Base-by-base conservation (phyloP, 2,797 vertebrate genomes). In the Microctenopoma lineatum region DNA sequence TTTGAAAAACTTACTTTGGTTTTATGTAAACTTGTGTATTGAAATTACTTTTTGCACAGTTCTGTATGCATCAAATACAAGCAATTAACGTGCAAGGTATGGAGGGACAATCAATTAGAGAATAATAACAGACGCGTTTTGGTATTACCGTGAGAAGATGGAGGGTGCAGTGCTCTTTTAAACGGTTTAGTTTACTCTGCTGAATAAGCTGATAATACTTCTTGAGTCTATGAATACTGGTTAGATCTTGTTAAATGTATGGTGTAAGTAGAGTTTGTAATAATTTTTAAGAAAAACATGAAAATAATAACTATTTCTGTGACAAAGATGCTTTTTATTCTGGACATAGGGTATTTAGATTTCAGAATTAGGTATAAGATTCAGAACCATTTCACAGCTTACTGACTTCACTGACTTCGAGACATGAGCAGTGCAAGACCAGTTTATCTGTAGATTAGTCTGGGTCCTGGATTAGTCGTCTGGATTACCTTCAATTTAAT, bases 391-490 rank as follows among this genome's bases (percentile, higher is more conserved):
- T 70, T 76, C 46, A 36, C 36, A 61, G 67, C 66, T 76, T 42
- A 66, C 51, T 63, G 51, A 59, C 52, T 61, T 42, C 60, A 70
- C 56, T 74, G 61, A 75, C 66, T 72, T 75, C 54, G 69, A 75
- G 55, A 81, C 60, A 21, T 52, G 64, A 60, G 55, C n/a, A 56
- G 41, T 0, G 15, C 52, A 62, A 70, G 60, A 52, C 34, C 51
- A 62, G 64, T 90, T 89, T 87, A 92, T 90, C 88, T 77, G 63
- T 75, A 87, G 90, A 91, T 93, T 92, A 92, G 90, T 92, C 91
- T 93, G 90, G 77, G 61, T 66, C 63, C 34, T 81, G 89, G 91
- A 92, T 92, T 93, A 92, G 75, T 48, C 72, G 69, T 75, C 66
- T 73, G 85, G 88, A 91, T 89, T 87, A 87, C 44, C 26, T 76